Percentiles rank a stretch among this genome's conserved stretches.
Conservation (phyloP, 92 coral and sea anemone genomes). For the Phenganax stokvisi region DNA sequence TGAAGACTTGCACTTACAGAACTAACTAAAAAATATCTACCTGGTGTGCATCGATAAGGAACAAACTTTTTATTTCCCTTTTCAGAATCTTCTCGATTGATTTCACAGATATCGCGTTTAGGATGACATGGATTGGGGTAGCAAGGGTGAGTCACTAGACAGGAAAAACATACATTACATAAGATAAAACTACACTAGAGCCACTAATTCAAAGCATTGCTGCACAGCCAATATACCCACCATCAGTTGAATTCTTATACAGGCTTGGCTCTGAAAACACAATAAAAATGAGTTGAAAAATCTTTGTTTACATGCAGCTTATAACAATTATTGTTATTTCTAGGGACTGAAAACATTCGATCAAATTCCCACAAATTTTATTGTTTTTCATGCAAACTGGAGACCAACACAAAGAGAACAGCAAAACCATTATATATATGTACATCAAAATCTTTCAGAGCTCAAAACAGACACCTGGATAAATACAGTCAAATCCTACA, state of each 20-base stretch:
- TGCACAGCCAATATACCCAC: conserved; percentile 49
- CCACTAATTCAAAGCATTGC: too few relatives aligned
- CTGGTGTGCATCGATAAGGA: conserved; percentile 73
- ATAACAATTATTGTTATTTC: too few relatives aligned
- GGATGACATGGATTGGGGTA: conserved; percentile 78
- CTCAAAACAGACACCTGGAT: too few relatives aligned
- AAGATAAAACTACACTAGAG: not conserved
- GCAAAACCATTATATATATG: too few relatives aligned
- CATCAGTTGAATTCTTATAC: conserved; percentile 62
- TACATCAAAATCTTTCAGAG: too few relatives aligned
- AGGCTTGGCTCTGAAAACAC: conserved; percentile 72
- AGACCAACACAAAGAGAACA: too few relatives aligned
- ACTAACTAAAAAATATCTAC: conserved; percentile 32
- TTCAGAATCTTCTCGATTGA: conserved; percentile 70
- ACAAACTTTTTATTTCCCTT: conserved; percentile 59
- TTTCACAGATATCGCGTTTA: conserved; percentile 65
- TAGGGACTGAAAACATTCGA: too few relatives aligned
- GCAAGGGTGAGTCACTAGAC: conserved; percentile 85
- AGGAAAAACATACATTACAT: not conserved
- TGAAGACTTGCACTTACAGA: not conserved
- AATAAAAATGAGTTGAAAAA: not conserved
- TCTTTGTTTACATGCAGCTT: too few relatives aligned
- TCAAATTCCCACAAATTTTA: too few relatives aligned
- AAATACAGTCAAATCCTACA: too few relatives aligned
- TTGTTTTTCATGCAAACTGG: too few relatives aligned